Evolutionary conservation across 2,113 vertebrate species (phyloP).

Genomic region (Polypterus bichir): DNA sequence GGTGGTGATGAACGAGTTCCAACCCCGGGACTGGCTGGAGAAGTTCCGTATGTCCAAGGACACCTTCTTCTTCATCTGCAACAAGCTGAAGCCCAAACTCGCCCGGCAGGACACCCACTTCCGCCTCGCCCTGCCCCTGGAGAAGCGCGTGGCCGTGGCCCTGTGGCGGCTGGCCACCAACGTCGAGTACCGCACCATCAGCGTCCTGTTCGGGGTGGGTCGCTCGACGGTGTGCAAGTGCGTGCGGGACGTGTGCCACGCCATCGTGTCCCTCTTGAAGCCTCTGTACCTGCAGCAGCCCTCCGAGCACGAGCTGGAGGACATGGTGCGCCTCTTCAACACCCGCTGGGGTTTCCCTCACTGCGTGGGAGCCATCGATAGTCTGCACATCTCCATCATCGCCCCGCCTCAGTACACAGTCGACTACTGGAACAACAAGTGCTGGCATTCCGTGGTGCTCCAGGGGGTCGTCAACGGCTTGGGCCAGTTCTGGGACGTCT

Average conservation of each 20-base stretch:
- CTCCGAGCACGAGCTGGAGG: slow-evolving; percentile 35
- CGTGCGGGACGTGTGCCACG: slow-evolving; percentile 40
- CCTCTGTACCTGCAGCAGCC: slow-evolving; percentile 45
- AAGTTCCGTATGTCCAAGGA: slow-evolving; percentile 51
- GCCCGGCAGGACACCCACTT: slow-evolving; percentile 26
- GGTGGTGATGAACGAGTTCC: slow-evolving; percentile 46
- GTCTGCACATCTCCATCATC: slow-evolving; percentile 43
- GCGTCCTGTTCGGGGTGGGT: slow-evolving; percentile 34
- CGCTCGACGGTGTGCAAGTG: slow-evolving; percentile 41
- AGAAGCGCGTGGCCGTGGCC: slow-evolving; percentile 46
- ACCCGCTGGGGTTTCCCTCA: slow-evolving; percentile 48
- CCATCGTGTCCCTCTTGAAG: slow-evolving; percentile 36
- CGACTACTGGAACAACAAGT: slow-evolving; percentile 38
- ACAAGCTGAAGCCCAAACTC: slow-evolving; percentile 38
- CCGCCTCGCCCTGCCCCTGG: slow-evolving; percentile 34
- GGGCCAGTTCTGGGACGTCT: slow-evolving; percentile 49
- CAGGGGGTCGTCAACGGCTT: slow-evolving; percentile 46
- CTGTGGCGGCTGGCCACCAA: slow-evolving; percentile 48
- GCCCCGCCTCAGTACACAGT: slow-evolving; percentile 25
- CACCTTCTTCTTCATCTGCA: slow-evolving; percentile 44
- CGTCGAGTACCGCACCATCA: slow-evolving; percentile 40
- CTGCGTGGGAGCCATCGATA: slow-evolving; percentile 42
- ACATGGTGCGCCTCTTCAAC: slow-evolving; percentile 39
- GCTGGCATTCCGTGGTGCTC: slow-evolving; percentile 43
- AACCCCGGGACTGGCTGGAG: slow-evolving; percentile 50